phyloP scores from a whole-genome alignment of 1,140 invertebrate species.

The Drosophila carrolli region DNA sequence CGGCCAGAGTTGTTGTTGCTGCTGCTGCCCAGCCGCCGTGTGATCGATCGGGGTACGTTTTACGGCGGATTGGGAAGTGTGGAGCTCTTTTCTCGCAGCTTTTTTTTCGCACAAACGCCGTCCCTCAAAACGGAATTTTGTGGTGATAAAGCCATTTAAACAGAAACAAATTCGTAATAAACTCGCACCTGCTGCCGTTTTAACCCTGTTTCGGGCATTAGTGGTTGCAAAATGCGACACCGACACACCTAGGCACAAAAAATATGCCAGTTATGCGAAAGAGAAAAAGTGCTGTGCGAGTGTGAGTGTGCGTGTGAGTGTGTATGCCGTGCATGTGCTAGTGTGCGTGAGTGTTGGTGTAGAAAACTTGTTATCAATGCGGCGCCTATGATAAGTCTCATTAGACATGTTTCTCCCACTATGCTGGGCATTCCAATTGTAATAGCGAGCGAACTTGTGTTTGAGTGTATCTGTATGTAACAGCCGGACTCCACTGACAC shows the following conservation, averaged over 20 bases:
- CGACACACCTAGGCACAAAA: constrained; percentile 51
- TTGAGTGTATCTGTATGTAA: constrained; percentile 10
- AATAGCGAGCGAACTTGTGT: constrained; percentile 3
- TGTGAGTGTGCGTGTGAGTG: constrained; percentile 53
- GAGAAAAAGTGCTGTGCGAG: constrained; percentile 67
- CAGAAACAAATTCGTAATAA: constrained; percentile 8
- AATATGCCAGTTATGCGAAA: constrained; percentile 69
- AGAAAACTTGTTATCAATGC: constrained; percentile 82
- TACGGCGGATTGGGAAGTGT: constrained; percentile 13
- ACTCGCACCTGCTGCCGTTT: constrained; percentile 53
- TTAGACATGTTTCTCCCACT: constrained; percentile 72
- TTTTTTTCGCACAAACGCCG: constrained; percentile 71
- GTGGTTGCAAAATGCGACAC: constrained; percentile 38
- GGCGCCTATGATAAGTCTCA: constrained; percentile 80
- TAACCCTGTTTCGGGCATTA: constrained; percentile 45
- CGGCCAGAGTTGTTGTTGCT: constrained; percentile 74
- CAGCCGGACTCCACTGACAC: background rate
- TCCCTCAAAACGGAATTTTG: constrained; percentile 45
- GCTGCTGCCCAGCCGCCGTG: constrained; percentile 71
- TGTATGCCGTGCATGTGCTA: constrained; percentile 36
- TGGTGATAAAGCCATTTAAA: constrained; percentile 56
- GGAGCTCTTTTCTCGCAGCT: constrained; percentile 56
- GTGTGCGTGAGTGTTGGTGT: constrained; percentile 51
- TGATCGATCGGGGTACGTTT: constrained; percentile 74
- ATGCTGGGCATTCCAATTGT: constrained; percentile 60